Conservation (phyloP, 2,888 invertebrate species). For the Pseudococcus jackbeardsleyi region DNA sequence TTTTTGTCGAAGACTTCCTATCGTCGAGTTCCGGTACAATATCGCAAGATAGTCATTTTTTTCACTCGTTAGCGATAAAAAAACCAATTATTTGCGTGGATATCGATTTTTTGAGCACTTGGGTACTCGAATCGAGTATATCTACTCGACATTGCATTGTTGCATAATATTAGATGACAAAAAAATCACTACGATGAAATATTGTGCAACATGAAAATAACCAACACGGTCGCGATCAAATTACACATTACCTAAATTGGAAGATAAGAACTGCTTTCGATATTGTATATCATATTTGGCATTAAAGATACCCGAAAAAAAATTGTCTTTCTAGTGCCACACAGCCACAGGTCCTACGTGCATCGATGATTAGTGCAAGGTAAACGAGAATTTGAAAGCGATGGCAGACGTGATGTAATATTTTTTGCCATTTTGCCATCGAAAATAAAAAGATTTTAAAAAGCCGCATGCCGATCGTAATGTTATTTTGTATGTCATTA, state of each 20-base stretch:
- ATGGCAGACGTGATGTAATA: slow-evolving; percentile 45
- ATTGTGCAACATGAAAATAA: neutral
- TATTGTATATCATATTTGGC: slow-evolving; percentile 28
- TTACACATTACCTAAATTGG: slow-evolving; percentile 42
- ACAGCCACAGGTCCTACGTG: slow-evolving; percentile 16
- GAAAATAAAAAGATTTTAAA: slow-evolving; percentile 44
- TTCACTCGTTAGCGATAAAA: neutral
- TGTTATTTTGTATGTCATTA: slow-evolving; percentile 55
- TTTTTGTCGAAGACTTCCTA: neutral
- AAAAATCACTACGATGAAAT: neutral
- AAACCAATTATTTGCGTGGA: neutral
- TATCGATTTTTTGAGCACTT: neutral
- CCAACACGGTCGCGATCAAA: slow-evolving; percentile 2
- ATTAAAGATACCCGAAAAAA: neutral
- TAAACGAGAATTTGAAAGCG: slow-evolving; percentile 46
- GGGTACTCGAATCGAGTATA: neutral
- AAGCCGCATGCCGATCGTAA: slow-evolving; percentile 37
- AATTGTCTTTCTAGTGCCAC: slow-evolving; percentile 22
- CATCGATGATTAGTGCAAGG: slow-evolving; percentile 50
- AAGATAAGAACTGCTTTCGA: slow-evolving; percentile 40
- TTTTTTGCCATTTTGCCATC: slow-evolving; percentile 46
- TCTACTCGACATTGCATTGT: neutral
- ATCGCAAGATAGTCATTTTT: neutral
- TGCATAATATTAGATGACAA: slow-evolving; percentile 16
- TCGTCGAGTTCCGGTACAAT: neutral